phyloP scores from a whole-genome alignment of 2,888 invertebrate species.

The Anoplius nigerrimus region DNA sequence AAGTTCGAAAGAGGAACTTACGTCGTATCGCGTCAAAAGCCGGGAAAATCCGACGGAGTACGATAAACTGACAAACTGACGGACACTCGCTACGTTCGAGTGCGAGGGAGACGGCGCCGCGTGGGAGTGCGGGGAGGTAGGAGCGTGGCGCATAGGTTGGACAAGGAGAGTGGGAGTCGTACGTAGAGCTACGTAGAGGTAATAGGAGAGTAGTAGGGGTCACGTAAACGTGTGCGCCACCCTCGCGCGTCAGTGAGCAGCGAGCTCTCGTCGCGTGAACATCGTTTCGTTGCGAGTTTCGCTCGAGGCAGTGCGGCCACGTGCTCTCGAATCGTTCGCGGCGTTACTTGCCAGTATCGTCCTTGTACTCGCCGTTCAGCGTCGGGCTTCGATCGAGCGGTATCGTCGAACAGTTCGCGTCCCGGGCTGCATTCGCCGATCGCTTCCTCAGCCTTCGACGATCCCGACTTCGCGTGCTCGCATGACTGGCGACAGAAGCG shows the following conservation, averaged over 20 bases:
- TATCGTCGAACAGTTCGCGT: background rate
- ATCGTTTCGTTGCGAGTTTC: constrained; percentile 40
- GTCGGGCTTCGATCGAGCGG: background rate
- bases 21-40: too few relatives aligned
- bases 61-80: constrained; percentile 7
- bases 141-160: constrained; percentile 3
- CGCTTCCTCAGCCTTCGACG: too few relatives aligned
- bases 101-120: constrained; percentile 1
- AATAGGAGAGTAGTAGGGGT: constrained; percentile 3
- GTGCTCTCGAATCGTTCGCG: constrained; percentile 43
- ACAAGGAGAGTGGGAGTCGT: constrained; percentile 3
- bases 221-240: constrained; percentile 17
- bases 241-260: constrained; percentile 61
- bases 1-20: too few relatives aligned
- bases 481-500: constrained; percentile 37
- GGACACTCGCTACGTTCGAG: too few relatives aligned
- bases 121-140: background rate
- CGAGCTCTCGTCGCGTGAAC: constrained; percentile 62
- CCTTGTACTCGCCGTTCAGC: background rate
- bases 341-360: background rate
- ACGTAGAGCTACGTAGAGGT: background rate
- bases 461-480: constrained; percentile 30
- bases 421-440: constrained; percentile 2
- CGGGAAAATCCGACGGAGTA: background rate
- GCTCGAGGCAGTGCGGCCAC: constrained; percentile 47